These are phyloP conservation scores for Odontesthes bonariensis DNA, from an alignment of 2,113 vertebrate genomes.

Conservation along the genomic window DNA sequence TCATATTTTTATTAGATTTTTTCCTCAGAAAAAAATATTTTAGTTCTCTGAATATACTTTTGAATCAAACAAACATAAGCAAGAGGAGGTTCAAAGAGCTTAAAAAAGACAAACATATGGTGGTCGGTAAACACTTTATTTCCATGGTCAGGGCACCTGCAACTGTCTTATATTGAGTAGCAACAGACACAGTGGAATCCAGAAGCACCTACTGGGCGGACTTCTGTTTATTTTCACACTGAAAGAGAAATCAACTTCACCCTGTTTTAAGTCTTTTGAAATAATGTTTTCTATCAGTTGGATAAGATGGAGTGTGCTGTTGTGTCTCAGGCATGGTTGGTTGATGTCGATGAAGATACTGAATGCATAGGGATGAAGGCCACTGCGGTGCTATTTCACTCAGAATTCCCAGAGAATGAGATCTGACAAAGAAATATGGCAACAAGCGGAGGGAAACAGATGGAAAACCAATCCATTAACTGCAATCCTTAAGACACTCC, in stretches of 20 bases:
- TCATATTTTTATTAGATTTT: not conserved
- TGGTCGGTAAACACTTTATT: not conserved
- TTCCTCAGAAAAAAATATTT: not conserved
- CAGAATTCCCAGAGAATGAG: constrained; percentile 32
- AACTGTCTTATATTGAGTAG: constrained; percentile 37
- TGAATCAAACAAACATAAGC: not conserved
- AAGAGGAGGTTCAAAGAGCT: not conserved
- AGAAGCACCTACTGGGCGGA: constrained; percentile 43
- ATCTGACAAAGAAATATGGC: constrained; percentile 48
- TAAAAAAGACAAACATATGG: not conserved
- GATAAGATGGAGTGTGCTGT: constrained; percentile 50
- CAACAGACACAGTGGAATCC: constrained; percentile 27
- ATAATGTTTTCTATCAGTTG: constrained; percentile 59
- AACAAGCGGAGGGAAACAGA: constrained; percentile 39
- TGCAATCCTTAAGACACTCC: too few species aligned
- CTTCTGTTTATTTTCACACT: constrained; percentile 39
- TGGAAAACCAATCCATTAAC: constrained; percentile 23
- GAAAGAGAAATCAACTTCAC: constrained; percentile 46
- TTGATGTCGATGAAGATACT: constrained; percentile 43
- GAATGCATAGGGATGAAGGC: constrained; percentile 38
- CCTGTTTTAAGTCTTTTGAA: constrained; percentile 55
- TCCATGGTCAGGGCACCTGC: constrained; percentile 4
- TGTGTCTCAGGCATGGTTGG: constrained; percentile 47
- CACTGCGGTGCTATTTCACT: constrained; percentile 35
- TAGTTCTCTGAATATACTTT: not conserved